Conservation (phyloP, 1,140 invertebrate genomes). For the Atopsyche davidsoni region DNA sequence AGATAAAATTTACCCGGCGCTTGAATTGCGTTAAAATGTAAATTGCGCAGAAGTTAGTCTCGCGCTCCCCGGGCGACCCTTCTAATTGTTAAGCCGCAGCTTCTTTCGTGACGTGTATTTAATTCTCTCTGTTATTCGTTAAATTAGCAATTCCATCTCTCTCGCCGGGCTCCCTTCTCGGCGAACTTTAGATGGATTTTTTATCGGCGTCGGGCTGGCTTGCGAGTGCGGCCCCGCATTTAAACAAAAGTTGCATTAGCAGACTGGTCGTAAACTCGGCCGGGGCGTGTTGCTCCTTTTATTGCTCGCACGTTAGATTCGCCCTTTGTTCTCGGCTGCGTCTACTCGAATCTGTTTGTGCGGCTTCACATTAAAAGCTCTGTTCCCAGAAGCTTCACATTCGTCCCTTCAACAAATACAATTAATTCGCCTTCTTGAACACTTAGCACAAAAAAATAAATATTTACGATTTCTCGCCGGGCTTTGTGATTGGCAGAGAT, state of each 20-base stretch:
- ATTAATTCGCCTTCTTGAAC: not conserved
- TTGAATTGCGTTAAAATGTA: conserved; percentile 23
- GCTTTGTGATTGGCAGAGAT: too few species aligned
- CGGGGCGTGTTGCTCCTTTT: too few species aligned
- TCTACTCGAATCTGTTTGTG: too few species aligned
- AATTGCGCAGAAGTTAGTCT: conserved; percentile 20
- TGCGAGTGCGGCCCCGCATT: not conserved
- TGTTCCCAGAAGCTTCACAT: not conserved
- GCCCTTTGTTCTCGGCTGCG: too few species aligned
- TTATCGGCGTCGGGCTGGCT: conserved; percentile 6
- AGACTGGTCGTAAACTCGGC: too few species aligned
- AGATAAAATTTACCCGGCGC: conserved; percentile 9
- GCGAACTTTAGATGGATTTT: conserved; percentile 17
- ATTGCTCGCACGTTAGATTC: not conserved
- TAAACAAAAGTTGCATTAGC: too few species aligned
- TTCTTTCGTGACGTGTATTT: conserved; percentile 27
- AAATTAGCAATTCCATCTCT: conserved; percentile 30
- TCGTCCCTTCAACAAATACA: not conserved
- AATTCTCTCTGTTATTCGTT: conserved; percentile 30
- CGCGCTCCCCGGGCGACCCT: conserved; percentile 6
- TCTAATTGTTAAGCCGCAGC: conserved; percentile 23
- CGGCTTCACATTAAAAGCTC: too few species aligned
- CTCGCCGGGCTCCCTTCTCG: not conserved
- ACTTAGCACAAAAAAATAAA: not conserved
- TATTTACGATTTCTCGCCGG: too few species aligned